Evolutionary conservation across 2,888 invertebrate species (phyloP).

Genomic region (Chalcosyrphus nemorum): DNA sequence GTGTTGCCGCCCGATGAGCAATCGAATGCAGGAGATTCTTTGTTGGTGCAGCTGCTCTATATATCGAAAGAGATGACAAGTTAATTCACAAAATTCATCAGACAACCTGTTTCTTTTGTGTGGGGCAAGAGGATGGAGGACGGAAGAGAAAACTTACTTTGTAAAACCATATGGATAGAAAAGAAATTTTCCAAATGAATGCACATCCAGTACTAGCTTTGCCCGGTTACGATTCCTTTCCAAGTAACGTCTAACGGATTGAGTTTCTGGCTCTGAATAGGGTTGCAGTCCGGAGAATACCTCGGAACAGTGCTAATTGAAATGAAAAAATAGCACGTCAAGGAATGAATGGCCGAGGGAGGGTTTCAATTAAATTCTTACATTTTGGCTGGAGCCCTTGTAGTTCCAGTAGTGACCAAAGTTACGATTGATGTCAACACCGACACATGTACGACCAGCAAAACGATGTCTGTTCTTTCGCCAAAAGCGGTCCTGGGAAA

Average conservation of each 20-base stretch:
- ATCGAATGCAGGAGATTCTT: slow-evolving; percentile 79
- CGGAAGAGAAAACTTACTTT: slow-evolving; percentile 76
- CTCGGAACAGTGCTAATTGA: slow-evolving; percentile 80
- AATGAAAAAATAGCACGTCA: not conserved
- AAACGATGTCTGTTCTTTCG: slow-evolving; percentile 86
- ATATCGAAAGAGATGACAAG: slow-evolving; percentile 4
- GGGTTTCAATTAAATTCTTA: slow-evolving; percentile 73
- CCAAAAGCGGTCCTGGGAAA: slow-evolving; percentile 84
- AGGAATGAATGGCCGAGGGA: not conserved
- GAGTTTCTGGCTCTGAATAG: slow-evolving; percentile 80
- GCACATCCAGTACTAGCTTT: slow-evolving; percentile 81
- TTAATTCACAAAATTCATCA: slow-evolving; percentile 8
- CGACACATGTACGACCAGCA: slow-evolving; percentile 83
- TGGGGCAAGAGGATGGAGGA: too few species aligned
- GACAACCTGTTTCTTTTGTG: too few species aligned
- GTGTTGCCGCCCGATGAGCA: slow-evolving; percentile 79
- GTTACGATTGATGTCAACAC: slow-evolving; percentile 90
- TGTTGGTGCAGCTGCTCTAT: slow-evolving; percentile 79
- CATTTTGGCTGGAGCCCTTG: slow-evolving; percentile 83
- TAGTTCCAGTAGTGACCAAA: slow-evolving; percentile 87
- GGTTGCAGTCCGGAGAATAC: slow-evolving; percentile 80
- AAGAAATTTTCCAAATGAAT: slow-evolving; percentile 81
- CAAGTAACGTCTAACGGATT: slow-evolving; percentile 79
- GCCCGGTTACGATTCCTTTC: slow-evolving; percentile 80
- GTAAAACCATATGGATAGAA: slow-evolving; percentile 82